Conservation (phyloP, 2,888 invertebrate genomes). For the Oscheius sp. region DNA sequence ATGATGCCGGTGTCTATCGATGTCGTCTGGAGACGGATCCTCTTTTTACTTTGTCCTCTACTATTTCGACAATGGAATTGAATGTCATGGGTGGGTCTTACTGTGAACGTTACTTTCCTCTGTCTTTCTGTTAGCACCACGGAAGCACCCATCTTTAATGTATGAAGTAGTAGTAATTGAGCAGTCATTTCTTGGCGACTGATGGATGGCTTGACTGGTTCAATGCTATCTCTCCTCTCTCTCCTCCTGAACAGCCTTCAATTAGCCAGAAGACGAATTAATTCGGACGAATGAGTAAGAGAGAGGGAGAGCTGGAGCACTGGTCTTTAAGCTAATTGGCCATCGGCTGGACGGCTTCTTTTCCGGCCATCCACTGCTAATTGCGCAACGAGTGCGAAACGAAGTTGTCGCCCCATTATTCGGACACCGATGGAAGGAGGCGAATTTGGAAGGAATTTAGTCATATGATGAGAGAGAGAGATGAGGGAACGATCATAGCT, state of each 20-base stretch:
- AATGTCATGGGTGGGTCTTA: constrained; percentile 61
- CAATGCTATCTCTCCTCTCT: background rate
- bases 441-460: background rate
- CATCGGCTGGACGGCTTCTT: constrained; percentile 1
- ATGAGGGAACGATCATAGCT: too few species aligned
- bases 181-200: constrained; percentile 11
- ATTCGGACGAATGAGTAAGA: constrained; percentile 7
- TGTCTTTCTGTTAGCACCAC: background rate
- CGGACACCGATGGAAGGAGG: background rate
- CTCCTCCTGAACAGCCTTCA: background rate
- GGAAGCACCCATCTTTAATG: background rate
- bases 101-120: too few species aligned
- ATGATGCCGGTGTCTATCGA: constrained; percentile 54
- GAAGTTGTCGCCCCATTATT: constrained; percentile 24
- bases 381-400: constrained; percentile 14
- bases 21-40: constrained; percentile 69
- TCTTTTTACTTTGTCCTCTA: constrained; percentile 57
- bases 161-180: background rate
- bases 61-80: constrained; percentile 50
- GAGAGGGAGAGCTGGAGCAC: constrained; percentile 8
- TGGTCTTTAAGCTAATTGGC: constrained; percentile 23
- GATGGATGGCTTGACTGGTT: background rate
- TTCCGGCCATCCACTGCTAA: constrained; percentile 9
- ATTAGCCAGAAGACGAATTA: too few species aligned
- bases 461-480: background rate